These are phyloP conservation scores for Archilochus colubris DNA, from an alignment of 2,113 vertebrate species.

Conservation along the genomic window DNA sequence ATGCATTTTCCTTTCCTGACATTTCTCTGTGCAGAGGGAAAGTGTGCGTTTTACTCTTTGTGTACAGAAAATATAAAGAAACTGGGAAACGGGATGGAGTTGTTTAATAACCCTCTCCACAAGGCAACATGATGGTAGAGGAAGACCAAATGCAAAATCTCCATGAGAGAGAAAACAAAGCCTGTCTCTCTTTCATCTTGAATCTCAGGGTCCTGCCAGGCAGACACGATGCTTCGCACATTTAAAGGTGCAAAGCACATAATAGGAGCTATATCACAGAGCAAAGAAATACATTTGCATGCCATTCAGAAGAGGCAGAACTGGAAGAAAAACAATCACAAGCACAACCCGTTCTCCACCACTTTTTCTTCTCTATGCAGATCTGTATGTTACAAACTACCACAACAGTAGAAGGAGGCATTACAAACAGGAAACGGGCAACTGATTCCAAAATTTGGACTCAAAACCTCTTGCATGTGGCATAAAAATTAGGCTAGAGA, in stretches of 20 bases:
- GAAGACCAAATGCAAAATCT: slow-evolving; percentile 19
- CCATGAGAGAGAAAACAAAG: slow-evolving; percentile 54
- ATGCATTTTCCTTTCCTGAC: background rate
- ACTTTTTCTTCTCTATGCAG: fast-evolving
- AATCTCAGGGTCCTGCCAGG: slow-evolving; percentile 41
- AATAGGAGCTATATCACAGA: background rate
- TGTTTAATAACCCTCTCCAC: background rate
- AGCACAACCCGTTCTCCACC: background rate
- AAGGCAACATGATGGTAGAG: background rate
- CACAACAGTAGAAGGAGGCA: background rate
- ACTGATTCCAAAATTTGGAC: background rate
- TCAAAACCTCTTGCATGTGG: background rate
- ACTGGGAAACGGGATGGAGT: background rate
- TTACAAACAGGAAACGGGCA: background rate
- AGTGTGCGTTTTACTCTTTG: background rate
- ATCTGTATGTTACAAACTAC: background rate
- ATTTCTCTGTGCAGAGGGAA: background rate
- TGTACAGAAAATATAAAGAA: background rate
- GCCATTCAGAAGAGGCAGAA: background rate
- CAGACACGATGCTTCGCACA: slow-evolving; percentile 3
- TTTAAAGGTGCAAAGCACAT: slow-evolving; percentile 61
- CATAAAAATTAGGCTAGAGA: background rate
- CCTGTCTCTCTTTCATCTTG: slow-evolving; percentile 40
- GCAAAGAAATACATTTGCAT: background rate
- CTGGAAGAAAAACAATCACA: background rate